Evolutionary conservation across 2,113 vertebrate species (phyloP), one percentile per base, ranked within the genome.

Genomic region (Stegastes partitus): DNA sequence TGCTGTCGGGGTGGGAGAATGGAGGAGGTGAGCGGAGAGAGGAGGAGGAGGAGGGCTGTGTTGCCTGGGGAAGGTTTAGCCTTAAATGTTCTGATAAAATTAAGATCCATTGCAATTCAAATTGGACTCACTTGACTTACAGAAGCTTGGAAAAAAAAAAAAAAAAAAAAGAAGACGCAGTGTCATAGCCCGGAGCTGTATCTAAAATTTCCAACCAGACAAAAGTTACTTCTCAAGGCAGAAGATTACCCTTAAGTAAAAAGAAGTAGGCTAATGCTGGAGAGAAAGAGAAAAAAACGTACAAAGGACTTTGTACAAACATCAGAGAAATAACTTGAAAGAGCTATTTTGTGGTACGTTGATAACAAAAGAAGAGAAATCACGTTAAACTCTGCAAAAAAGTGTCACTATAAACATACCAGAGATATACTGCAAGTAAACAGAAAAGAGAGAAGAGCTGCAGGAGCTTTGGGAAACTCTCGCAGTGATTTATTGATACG

Each of bases 81-180:
- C 51, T 84, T 39, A 79, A 80, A 79, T 71, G 49, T 65, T 85
- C 23, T 22, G 55, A 73, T 56, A 66, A 83, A 85, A 63, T 68
- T 66, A 86, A 83, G 57, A 89, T 79, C 68, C 71, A 58, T 45
- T 83, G 18, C 68, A 55, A 82, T 83, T 90, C n/a, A 72, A 49
- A 81, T 73, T 84, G 56, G 75, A 82, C 21, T 82, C 75, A 67
- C 59, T 87, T 66, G 62, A 73, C 39, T 74, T 69, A 72, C 61
- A 55, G 39, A n/a, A 58, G 31, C 23, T n/a, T 39, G 44, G 22
- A 75, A 50, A 25, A 59, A 49, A 2, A 57, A 54, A 8, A 8
- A 12, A 39, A 53, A 31, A 15, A 76, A 23, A 9, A 34, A 34
- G 31, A 34, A 34, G 31, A 34, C 7, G 11, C 25, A 50, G 1